Evolutionary conservation across 2,113 vertebrate species (phyloP), one percentile per base, ranked within the genome.

Genomic region (Lasiurus cinereus): DNA sequence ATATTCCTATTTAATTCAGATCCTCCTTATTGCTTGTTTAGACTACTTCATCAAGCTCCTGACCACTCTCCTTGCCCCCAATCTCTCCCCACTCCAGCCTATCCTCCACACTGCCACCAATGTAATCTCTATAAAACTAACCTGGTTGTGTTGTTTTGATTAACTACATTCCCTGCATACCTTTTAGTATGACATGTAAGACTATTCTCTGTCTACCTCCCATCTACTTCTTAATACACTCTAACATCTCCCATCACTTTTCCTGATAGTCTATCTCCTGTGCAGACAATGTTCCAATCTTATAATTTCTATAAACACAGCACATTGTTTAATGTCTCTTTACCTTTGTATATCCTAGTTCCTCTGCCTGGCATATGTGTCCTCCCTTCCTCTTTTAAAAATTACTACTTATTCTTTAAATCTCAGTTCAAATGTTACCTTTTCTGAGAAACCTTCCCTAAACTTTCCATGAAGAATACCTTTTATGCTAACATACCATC

Each of bases 1-100:
- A 93, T 64, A 70, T 80, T 27, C 19, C 43, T 80, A 4, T 82
- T 82, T 93, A 83, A 93, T 48, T 82, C 67, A 93, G 52, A 78
- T 16, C 27, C 11, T 86, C 24, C 33, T 92, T 95, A 54, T 52
- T 31, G 84, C 67, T 88, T 76, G 33, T 2, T 66, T 39, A 79
- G 52, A 77, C 69, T 77, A 66, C 16, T 54, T 89, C 11, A 46
- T 70, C 67, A 86, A 85, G 52, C 36, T 91, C 14, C 22, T 83
- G 67, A 69, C 15, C 56, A 79, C 15, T 87, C 24, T 89, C 36
- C 72, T 62, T 90, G n/a, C 66, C 39, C 76, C 59, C 27, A 89
- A 2, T 50, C 29, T 46, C 48, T 91, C 73, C 24, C 77, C 54
- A 79, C 43, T 70, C 36, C 43, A 39, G 33, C 50, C 48, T 22